Evolutionary conservation across 2,113 vertebrate genomes (phyloP).

Genomic region (Nannobrachium achirus): DNA sequence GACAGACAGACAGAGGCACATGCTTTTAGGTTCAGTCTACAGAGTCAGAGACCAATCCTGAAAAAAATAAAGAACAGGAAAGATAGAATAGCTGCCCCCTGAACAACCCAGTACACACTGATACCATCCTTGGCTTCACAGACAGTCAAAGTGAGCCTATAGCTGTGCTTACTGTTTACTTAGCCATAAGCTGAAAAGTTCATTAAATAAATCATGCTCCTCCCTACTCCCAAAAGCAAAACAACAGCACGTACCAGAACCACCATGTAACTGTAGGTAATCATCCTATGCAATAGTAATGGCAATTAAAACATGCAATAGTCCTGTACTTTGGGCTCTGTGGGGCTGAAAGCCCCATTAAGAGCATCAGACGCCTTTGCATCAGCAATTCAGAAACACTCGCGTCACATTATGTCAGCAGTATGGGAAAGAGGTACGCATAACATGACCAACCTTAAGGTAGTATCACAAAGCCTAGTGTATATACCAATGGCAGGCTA

Average conservation of each 20-base stretch:
- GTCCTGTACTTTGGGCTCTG: not conserved
- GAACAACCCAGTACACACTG: slow-evolving; percentile 14
- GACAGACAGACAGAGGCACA: slow-evolving; percentile 22
- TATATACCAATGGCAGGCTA: too few relatives aligned
- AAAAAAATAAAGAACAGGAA: slow-evolving; percentile 39
- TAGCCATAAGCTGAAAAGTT: slow-evolving; percentile 42
- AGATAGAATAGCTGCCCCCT: slow-evolving; percentile 22
- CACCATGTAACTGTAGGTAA: slow-evolving; percentile 10
- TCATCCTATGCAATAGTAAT: slow-evolving; percentile 54
- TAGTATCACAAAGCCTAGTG: not conserved
- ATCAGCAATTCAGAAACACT: slow-evolving; percentile 21
- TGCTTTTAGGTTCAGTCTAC: slow-evolving; percentile 52
- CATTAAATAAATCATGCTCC: slow-evolving; percentile 66
- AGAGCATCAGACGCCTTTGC: not conserved
- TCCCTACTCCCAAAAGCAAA: slow-evolving; percentile 47
- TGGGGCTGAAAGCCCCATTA: slow-evolving; percentile 30
- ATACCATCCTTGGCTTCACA: slow-evolving; percentile 18
- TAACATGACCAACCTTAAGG: not conserved
- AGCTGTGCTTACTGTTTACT: slow-evolving; percentile 32
- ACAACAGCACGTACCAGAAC: slow-evolving; percentile 36
- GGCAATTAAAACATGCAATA: slow-evolving; percentile 61
- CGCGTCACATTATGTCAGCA: slow-evolving; percentile 10
- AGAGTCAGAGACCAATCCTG: slow-evolving; percentile 38
- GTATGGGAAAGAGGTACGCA: not conserved
- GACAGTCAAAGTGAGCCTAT: slow-evolving; percentile 5